phyloP scores from a whole-genome alignment of 1,140 invertebrate genomes.

The Drosophila sp. region DNA sequence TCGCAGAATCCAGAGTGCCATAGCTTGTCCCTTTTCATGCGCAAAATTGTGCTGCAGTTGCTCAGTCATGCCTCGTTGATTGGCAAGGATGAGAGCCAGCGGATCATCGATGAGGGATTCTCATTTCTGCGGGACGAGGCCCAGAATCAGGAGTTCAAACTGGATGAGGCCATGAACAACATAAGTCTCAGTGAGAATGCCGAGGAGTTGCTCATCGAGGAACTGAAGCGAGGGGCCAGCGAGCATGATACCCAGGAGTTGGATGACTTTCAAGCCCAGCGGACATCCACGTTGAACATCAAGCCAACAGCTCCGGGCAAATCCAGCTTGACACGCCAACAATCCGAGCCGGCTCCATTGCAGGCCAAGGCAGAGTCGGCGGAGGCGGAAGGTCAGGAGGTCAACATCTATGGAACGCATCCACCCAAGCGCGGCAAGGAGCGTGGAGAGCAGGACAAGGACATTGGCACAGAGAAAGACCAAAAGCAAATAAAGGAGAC shows the following conservation, averaged over 20 bases:
- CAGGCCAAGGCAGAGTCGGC: constrained; percentile 2
- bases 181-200: constrained; percentile 76
- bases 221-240: constrained; percentile 66
- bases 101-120: constrained; percentile 76
- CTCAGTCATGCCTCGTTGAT: constrained; percentile 86
- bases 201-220: constrained; percentile 77
- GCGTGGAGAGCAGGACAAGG: constrained; percentile 69
- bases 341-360: constrained; percentile 73
- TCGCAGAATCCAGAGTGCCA: constrained; percentile 84
- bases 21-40: constrained; percentile 92
- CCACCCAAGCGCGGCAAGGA: constrained; percentile 67
- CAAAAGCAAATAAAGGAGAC: constrained; percentile 46
- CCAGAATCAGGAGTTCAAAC: constrained; percentile 76
- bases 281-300: constrained; percentile 67
- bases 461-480: constrained; percentile 69
- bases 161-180: constrained; percentile 79
- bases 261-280: constrained; percentile 62
- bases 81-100: constrained; percentile 69
- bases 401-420: constrained; percentile 73
- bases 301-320: constrained; percentile 29
- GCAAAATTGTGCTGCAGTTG: constrained; percentile 92
- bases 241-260: constrained; percentile 61
- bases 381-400: constrained; percentile 21
- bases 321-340: constrained; percentile 66
- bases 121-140: constrained; percentile 74